phyloP scores from a whole-genome alignment of 2,797 vertebrate species.

The Gymnocypris eckloni region DNA sequence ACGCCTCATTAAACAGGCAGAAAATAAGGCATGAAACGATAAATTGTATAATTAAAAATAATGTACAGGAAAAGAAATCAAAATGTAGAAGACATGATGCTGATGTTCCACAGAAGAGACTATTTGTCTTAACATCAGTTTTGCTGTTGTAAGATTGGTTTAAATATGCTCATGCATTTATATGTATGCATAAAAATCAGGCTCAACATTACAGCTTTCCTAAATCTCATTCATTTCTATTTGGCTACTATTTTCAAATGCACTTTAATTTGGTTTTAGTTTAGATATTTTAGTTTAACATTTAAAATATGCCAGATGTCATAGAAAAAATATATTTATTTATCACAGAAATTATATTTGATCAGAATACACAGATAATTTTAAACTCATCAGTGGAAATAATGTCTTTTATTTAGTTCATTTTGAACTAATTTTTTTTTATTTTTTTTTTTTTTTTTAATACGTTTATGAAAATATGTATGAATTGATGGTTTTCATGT shows the following conservation, averaged over 20 bases:
- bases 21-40: not conserved
- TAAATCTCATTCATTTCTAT: not conserved
- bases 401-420: not conserved
- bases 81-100: not conserved
- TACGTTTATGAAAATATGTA: not conserved
- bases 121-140: conserved; percentile 64
- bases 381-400: not conserved
- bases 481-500: not conserved
- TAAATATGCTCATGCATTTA: conserved; percentile 31
- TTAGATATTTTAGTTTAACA: not conserved
- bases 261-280: not conserved
- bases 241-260: not conserved
- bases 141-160: conserved; percentile 67
- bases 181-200: not conserved
- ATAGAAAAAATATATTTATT: not conserved
- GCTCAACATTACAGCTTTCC: not conserved
- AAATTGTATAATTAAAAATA: not conserved
- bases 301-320: not conserved
- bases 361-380: not conserved
- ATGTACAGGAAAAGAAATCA: not conserved
- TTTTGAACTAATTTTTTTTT: too few species aligned
- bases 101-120: conserved; percentile 30
- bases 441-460: too few species aligned
- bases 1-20: conserved; percentile 12
- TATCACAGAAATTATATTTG: not conserved